Percentiles rank a stretch among this genome's conserved stretches.
These are phyloP conservation scores for Pygoscelis antarcticus DNA, from an alignment of 2,113 vertebrate genomes.

Conservation along the genomic window DNA sequence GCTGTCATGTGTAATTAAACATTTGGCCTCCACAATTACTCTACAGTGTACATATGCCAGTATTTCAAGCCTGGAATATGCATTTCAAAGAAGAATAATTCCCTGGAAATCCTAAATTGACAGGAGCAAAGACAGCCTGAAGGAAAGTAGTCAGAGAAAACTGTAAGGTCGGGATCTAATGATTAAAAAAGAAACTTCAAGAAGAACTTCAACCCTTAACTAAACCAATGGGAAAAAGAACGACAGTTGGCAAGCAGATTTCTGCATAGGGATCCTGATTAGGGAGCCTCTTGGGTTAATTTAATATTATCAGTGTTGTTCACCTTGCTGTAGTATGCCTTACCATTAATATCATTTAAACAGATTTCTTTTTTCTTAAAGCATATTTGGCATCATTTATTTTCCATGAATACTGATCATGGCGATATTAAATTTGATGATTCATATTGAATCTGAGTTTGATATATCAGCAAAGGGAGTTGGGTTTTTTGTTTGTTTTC, in stretches of 20 bases:
- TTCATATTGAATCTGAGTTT: constrained; percentile 61
- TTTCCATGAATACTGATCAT: constrained; percentile 73
- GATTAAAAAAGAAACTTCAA: constrained; percentile 92
- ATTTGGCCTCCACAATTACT: constrained; percentile 98
- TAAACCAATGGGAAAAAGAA: constrained; percentile 86
- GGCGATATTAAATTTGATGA: constrained; percentile 71
- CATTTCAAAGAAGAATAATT: constrained; percentile 96
- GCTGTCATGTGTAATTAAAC: constrained; percentile 99
- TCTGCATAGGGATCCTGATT: constrained; percentile 79
- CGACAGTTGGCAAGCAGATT: constrained; percentile 84
- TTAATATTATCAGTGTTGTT: constrained; percentile 84
- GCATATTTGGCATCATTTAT: constrained; percentile 75
- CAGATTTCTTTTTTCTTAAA: constrained; percentile 74
- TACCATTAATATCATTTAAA: constrained; percentile 79
- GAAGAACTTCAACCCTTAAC: constrained; percentile 85
- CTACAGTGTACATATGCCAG: constrained; percentile 94
- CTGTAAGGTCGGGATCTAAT: constrained; percentile 88
- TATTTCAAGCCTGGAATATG: constrained; percentile 89
- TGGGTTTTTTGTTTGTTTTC: background rate
- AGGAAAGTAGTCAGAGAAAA: constrained; percentile 86
- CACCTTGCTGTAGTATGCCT: constrained; percentile 78
- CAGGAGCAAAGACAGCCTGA: constrained; percentile 87
- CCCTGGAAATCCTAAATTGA: constrained; percentile 94
- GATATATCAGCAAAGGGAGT: constrained; percentile 55
- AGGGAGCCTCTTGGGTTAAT: constrained; percentile 82